Conservation (phyloP, 2,113 vertebrate species). For the Podilymbus podiceps region DNA sequence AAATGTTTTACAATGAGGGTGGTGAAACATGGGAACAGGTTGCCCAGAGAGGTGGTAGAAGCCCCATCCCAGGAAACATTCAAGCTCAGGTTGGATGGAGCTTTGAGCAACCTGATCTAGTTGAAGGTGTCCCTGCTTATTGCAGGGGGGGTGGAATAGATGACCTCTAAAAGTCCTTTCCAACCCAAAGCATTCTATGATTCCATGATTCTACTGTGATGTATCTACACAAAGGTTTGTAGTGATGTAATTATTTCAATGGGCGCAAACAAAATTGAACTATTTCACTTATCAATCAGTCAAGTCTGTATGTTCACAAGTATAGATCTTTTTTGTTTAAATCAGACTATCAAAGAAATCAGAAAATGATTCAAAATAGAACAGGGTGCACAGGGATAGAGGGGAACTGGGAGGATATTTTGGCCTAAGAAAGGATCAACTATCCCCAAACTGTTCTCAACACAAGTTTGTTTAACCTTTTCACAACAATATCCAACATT, state of each 20-base stretch:
- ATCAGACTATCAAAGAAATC: not conserved
- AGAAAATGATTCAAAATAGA: not conserved
- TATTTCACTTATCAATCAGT: not conserved
- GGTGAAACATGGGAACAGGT: not conserved
- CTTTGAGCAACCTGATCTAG: not conserved
- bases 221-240: not conserved
- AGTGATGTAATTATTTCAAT: not conserved
- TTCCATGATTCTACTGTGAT: not conserved
- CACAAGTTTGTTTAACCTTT: not conserved
- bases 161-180: not conserved
- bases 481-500: not conserved
- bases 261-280: not conserved
- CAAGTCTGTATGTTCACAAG: not conserved
- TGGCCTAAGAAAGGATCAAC: not conserved
- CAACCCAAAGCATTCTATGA: not conserved
- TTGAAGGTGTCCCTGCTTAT: not conserved
- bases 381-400: not conserved
- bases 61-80: not conserved
- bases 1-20: not conserved
- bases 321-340: not conserved
- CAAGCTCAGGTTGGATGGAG: not conserved
- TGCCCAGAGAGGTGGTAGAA: not conserved
- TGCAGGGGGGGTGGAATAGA: not conserved
- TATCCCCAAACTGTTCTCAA: not conserved
- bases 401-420: not conserved